Evolutionary conservation across 2,888 invertebrate species (phyloP), one percentile per base, ranked within the genome.

Genomic region (Biston stratarius): DNA sequence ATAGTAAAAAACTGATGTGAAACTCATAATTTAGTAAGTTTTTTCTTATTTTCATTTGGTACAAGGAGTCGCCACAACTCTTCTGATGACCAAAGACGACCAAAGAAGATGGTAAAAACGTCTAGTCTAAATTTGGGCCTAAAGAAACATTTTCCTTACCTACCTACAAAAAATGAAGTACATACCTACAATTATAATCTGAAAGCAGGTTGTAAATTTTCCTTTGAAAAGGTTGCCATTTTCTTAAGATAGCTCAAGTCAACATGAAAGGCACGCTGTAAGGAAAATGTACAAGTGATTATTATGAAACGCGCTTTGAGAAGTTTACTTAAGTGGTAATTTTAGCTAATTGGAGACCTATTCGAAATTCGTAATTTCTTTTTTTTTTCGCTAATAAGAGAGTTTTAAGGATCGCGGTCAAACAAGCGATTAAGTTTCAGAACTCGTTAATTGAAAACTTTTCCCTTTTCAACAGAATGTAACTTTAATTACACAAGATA

Each of bases 341-440:
- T 70, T 69, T 48, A 56, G 58, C 63, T 70, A 63, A 71, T 72
- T 65, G 64, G 61, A 59, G 58, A 36, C 48, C 62, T 64, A 49
- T 65, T 70, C 42, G 67, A 48, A 56, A 64, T 66, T 40, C 59
- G 51, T 64, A 70, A 64, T 69, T 65, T 61, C 55, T 55, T 24
- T 24, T 68, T 70, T 67, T 66, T 68, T 58, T 51, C 42, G 61
- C 59, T 69, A 65, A 69, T 72, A 69, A 69, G 58, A 42, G 56
- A 69, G 61, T 57, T 69, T 61, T 33, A 36, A 59, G 62, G 38
- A 47, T 64, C 51, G 58, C 12, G 49, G 53, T n/a, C 56, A 45
- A 49, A 15, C 51, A 61, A 47, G 12, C 61, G 38, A 66, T 73
- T 70, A 62, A 44, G 55, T 71, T 65, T 55, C 44, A 69, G 60